phyloP scores from a whole-genome alignment of 2,797 vertebrate genomes.

The Mormyrops attenuatus region DNA sequence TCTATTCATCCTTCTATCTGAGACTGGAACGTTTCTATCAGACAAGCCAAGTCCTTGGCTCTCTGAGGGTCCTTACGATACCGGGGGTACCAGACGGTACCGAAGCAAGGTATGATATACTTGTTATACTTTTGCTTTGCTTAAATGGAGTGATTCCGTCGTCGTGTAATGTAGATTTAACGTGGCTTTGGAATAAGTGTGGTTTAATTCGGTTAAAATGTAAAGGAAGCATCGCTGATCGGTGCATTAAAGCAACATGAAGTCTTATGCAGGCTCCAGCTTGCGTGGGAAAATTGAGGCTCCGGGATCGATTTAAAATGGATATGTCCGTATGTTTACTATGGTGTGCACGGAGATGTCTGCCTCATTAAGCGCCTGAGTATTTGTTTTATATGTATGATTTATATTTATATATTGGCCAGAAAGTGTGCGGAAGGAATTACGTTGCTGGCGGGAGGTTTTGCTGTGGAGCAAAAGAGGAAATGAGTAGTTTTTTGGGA shows the following conservation, averaged over 20 bases:
- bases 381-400: background rate
- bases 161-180: background rate
- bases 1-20: constrained; percentile 24
- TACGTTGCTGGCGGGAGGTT: background rate
- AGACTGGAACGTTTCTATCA: constrained; percentile 27
- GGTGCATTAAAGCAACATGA: background rate
- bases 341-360: background rate
- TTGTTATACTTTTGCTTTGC: constrained; percentile 2
- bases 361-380: background rate
- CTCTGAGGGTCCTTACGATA: constrained; percentile 23
- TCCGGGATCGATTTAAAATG: background rate
- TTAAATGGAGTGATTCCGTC: background rate
- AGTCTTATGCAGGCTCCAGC: background rate
- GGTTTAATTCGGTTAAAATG: background rate
- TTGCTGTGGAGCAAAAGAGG: background rate
- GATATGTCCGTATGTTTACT: background rate
- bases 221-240: background rate
- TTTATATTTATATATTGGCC: background rate
- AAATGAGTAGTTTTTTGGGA: background rate
- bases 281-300: background rate
- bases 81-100: constrained; percentile 26
- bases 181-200: background rate
- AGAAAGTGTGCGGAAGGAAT: background rate
- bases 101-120: constrained; percentile 49
- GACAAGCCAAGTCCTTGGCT: constrained; percentile 27